phyloP scores from a whole-genome alignment of 1,140 invertebrate genomes.

The Solen grandis region DNA sequence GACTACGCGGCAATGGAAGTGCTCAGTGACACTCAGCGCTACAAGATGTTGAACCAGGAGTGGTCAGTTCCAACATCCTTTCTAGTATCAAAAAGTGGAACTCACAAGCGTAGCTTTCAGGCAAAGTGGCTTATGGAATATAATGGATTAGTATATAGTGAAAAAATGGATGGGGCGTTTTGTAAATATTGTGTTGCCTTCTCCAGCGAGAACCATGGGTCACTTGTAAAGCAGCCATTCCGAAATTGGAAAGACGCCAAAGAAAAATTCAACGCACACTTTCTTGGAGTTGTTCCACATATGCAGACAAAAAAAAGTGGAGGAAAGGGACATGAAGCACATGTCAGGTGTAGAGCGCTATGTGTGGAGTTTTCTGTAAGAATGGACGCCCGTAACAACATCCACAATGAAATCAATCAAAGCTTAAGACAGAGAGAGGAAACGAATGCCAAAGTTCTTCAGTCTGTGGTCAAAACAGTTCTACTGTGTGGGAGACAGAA shows the following conservation, averaged over 20 bases:
- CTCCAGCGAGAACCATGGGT: background rate
- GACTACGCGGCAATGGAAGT: too few species aligned
- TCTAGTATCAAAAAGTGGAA: too few species aligned
- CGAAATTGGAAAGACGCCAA: constrained; percentile 4
- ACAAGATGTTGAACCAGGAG: too few species aligned
- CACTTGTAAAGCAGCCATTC: background rate
- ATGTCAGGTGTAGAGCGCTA: background rate
- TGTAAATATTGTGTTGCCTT: constrained; percentile 15
- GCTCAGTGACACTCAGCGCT: too few species aligned
- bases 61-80: too few species aligned
- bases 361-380: background rate
- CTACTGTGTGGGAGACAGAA: constrained; percentile 12
- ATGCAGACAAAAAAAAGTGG: background rate
- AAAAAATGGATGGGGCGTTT: too few species aligned
- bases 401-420: background rate
- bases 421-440: background rate
- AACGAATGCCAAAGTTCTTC: background rate
- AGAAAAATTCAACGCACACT: background rate
- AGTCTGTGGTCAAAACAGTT: background rate
- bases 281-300: background rate
- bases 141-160: constrained; percentile 4
- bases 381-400: background rate
- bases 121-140: too few species aligned
- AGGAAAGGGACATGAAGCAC: background rate
- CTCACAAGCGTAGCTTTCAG: too few species aligned